These are phyloP conservation scores for Ovis canadensis DNA, from an alignment of 2,113 vertebrate genomes.

Conservation along the genomic window DNA sequence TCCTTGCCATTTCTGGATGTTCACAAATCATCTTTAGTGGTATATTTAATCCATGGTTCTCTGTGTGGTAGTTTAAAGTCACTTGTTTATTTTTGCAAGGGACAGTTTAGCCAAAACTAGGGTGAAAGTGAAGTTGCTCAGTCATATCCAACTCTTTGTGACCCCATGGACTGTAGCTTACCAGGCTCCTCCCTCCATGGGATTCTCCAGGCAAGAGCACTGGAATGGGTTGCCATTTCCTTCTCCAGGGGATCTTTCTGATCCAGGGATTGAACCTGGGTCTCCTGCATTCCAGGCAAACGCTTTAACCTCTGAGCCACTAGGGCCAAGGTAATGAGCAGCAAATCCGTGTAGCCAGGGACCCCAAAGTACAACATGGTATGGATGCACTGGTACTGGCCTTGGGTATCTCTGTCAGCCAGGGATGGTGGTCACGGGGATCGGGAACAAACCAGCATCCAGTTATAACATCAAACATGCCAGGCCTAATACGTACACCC, in stretches of 20 bases:
- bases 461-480: accelerated
- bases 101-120: neutral
- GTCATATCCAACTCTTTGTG: too few species aligned
- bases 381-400: accelerated
- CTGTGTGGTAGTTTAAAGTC: neutral
- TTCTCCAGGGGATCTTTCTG: too few species aligned
- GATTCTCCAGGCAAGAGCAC: too few species aligned
- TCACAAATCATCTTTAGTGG: neutral
- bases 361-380: accelerated
- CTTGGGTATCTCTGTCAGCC: neutral
- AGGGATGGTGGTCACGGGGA: accelerated
- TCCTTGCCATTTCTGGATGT: neutral
- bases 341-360: neutral
- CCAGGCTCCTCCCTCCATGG: too few species aligned
- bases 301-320: too few species aligned
- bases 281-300: too few species aligned
- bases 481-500: neutral
- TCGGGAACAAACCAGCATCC: accelerated
- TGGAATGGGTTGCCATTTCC: too few species aligned
- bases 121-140: too few species aligned
- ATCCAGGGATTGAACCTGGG: too few species aligned
- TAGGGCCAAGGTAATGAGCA: neutral
- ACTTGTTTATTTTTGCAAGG: neutral
- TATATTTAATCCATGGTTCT: neutral
- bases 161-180: too few species aligned